Conservation (phyloP, 2,888 invertebrate species). For the Spilarctia lutea region DNA sequence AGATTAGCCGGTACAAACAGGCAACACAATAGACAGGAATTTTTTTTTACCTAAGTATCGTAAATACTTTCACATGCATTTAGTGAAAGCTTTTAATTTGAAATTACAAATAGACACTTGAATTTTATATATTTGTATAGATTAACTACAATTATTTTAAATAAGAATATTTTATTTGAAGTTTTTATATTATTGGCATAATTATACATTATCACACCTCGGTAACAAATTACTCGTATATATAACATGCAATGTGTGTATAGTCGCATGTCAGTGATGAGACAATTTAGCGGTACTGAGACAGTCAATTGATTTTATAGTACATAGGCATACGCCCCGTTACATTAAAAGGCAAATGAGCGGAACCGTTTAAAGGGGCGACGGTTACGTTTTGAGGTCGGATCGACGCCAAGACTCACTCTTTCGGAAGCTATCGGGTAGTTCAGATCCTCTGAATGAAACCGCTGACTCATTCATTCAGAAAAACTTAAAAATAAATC, state of each 20-base stretch:
- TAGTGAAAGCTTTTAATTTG: no score
- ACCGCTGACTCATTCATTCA: no score
- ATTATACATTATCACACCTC: no score
- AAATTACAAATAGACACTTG: no score
- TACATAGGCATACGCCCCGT: background rate
- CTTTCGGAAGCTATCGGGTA: background rate
- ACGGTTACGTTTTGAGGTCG: background rate
- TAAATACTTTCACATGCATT: no score
- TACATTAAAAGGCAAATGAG: background rate
- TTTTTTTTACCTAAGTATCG: no score
- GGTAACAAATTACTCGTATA: no score
- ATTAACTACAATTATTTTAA: background rate
- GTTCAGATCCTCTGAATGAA: background rate
- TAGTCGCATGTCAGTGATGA: background rate
- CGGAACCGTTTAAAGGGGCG: background rate
- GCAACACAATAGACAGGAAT: no score
- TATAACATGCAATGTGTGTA: background rate
- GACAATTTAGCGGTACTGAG: background rate
- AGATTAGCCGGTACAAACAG: no score
- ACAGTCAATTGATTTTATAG: background rate
- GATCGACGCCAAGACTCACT: background rate
- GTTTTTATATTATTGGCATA: background rate
- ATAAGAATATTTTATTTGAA: background rate
- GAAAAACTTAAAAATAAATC: no score
- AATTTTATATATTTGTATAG: no score